Conservation (phyloP, 2,113 vertebrate species). For the Brachyhypopomus gauderio region DNA sequence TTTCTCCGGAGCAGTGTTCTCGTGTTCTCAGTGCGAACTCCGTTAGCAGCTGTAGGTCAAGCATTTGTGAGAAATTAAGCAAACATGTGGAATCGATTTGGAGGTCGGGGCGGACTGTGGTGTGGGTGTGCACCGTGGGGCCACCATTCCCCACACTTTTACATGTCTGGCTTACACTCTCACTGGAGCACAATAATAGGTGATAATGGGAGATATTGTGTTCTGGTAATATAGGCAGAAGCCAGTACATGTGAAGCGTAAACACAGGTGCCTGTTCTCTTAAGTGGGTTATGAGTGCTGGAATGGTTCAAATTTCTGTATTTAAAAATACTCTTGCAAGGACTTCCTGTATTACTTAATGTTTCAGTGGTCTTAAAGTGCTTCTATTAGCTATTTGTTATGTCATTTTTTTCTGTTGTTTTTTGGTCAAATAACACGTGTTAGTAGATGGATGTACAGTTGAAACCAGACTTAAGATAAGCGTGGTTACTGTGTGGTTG, state of each 20-base stretch:
- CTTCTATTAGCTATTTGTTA: constrained; percentile 54
- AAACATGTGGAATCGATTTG: constrained; percentile 77
- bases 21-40: constrained; percentile 50
- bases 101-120: constrained; percentile 59
- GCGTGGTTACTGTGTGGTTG: too few species aligned
- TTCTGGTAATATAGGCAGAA: constrained; percentile 55
- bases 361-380: constrained; percentile 63
- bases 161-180: constrained; percentile 48
- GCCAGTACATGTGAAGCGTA: constrained; percentile 64
- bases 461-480: too few species aligned
- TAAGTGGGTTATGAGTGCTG: constrained; percentile 59
- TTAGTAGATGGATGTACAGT: not conserved
- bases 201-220: constrained; percentile 53
- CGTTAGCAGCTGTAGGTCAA: constrained; percentile 56
- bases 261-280: constrained; percentile 73
- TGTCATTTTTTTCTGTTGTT: constrained; percentile 55
- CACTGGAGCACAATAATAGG: constrained; percentile 47
- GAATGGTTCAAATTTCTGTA: constrained; percentile 61
- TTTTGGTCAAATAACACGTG: constrained; percentile 1
- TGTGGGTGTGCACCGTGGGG: constrained; percentile 49
- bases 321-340: constrained; percentile 58
- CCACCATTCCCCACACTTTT: constrained; percentile 49
- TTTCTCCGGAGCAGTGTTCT: not conserved
- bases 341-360: constrained; percentile 62
- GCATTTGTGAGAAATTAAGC: constrained; percentile 54